A percentile compares a stretch with the other conserved stretches of the same genome.
phyloP scores from a whole-genome alignment of 2,113 vertebrate genomes.

The Larimichthys crocea region DNA sequence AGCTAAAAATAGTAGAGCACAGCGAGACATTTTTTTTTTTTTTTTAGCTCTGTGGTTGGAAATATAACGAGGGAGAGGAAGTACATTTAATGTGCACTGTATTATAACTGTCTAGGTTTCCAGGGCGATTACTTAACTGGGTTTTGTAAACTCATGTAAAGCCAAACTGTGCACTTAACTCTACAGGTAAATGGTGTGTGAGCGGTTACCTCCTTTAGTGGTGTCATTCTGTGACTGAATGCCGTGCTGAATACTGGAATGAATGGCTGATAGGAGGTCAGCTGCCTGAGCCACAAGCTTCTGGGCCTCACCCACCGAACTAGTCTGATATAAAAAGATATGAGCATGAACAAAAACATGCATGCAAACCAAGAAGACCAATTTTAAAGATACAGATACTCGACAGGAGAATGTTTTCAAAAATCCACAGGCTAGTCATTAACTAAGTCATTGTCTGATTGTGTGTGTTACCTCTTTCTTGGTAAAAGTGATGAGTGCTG shows the following conservation, averaged over 20 bases:
- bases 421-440: neutral
- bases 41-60: neutral
- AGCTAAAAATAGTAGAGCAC: neutral
- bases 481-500: slow-evolving; percentile 93
- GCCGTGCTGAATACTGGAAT: slow-evolving; percentile 94
- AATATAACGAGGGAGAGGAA: neutral
- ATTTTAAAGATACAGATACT: neutral
- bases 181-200: neutral
- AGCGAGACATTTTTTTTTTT: neutral
- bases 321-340: slow-evolving; percentile 86
- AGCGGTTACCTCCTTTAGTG: slow-evolving; percentile 91
- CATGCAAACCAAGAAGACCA: neutral
- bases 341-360: slow-evolving; percentile 8
- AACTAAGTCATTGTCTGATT: neutral
- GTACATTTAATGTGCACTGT: neutral
- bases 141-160: slow-evolving; percentile 1
- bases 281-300: slow-evolving; percentile 95
- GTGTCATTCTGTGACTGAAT: slow-evolving; percentile 99
- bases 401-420: neutral
- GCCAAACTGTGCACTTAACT: neutral
- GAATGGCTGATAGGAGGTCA: slow-evolving; percentile 94
- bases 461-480: slow-evolving; percentile 90
- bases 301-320: slow-evolving; percentile 96
- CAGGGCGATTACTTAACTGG: neutral
- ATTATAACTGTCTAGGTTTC: neutral